These are phyloP conservation scores for Sarcophaga bullata DNA, from an alignment of 1,140 invertebrate species.

Conservation along the genomic window DNA sequence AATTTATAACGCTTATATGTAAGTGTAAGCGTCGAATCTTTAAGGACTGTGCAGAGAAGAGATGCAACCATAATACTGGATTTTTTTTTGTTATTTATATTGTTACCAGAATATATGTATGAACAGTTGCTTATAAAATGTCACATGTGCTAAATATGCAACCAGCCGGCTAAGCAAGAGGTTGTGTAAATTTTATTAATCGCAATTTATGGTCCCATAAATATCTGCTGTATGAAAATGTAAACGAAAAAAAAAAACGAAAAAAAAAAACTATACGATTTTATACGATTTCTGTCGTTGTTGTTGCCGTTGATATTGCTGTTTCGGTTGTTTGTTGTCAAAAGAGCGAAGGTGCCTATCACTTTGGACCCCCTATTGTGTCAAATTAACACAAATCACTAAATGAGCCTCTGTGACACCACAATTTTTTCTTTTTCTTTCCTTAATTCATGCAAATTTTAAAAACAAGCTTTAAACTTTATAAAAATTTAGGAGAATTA, in stretches of 20 bases:
- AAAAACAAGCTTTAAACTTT: no score
- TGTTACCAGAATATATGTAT: conserved; percentile 2
- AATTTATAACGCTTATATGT: conserved; percentile 4
- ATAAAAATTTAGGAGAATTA: no score
- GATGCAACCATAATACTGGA: background rate
- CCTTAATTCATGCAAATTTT: no score
- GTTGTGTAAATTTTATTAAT: conserved; percentile 47
- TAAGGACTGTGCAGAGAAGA: background rate
- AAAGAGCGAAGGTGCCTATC: conserved; percentile 1
- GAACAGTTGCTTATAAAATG: conserved; percentile 35
- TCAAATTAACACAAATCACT: conserved; percentile 45
- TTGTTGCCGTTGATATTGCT: conserved; percentile 14
- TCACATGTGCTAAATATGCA: conserved; percentile 40
- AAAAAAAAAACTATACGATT: background rate
- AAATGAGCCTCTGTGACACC: conserved; percentile 27
- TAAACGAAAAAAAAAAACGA: background rate
- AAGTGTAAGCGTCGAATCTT: background rate
- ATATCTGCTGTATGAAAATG: conserved; percentile 34
- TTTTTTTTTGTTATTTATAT: background rate
- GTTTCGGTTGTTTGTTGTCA: background rate
- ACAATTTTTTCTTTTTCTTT: no score
- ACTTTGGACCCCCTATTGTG: conserved; percentile 43
- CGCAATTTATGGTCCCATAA: conserved; percentile 46
- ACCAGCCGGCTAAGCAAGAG: conserved; percentile 35
- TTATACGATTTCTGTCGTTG: conserved; percentile 26